Evolutionary conservation across 2,888 invertebrate genomes (phyloP).

Genomic region (Drosophila mayaguana): DNA sequence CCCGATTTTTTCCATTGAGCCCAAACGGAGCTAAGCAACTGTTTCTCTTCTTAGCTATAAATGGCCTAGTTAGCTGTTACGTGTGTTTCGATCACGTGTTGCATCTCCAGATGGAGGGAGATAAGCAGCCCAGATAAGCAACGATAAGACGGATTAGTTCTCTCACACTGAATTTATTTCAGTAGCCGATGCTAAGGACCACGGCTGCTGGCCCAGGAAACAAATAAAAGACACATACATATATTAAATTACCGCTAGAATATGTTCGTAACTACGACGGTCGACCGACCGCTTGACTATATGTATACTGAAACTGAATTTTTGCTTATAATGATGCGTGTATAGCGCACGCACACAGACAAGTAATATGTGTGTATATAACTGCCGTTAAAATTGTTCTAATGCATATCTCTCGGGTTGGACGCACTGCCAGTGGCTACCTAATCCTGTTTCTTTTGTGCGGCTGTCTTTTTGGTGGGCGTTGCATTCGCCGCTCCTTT

Average conservation of each 20-base stretch:
- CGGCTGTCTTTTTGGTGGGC: constrained; percentile 73
- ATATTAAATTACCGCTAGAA: constrained; percentile 62
- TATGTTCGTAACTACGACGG: constrained; percentile 39
- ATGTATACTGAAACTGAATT: constrained; percentile 54
- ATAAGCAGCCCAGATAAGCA: constrained; percentile 16
- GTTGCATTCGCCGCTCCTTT: constrained; percentile 30
- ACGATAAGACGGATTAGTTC: constrained; percentile 28
- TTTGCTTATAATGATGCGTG: constrained; percentile 11
- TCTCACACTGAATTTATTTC: constrained; percentile 74
- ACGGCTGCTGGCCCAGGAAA: constrained; percentile 41
- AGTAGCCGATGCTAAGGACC: constrained; percentile 48
- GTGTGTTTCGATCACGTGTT: constrained; percentile 17
- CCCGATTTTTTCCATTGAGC: too few species aligned
- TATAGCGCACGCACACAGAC: constrained; percentile 10
- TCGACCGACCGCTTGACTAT: constrained; percentile 40
- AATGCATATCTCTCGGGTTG: constrained; percentile 29
- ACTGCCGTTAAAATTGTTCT: constrained; percentile 55
- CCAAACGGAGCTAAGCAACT: neutral
- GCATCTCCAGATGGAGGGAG: constrained; percentile 5
- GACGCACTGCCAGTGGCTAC: constrained; percentile 13
- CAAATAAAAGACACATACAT: constrained; percentile 58
- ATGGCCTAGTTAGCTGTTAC: neutral
- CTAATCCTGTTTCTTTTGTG: constrained; percentile 84
- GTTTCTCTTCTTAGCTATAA: neutral
- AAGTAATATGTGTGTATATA: constrained; percentile 21